phyloP scores from a whole-genome alignment of 2,797 vertebrate species.

The Aldrovandia affinis region DNA sequence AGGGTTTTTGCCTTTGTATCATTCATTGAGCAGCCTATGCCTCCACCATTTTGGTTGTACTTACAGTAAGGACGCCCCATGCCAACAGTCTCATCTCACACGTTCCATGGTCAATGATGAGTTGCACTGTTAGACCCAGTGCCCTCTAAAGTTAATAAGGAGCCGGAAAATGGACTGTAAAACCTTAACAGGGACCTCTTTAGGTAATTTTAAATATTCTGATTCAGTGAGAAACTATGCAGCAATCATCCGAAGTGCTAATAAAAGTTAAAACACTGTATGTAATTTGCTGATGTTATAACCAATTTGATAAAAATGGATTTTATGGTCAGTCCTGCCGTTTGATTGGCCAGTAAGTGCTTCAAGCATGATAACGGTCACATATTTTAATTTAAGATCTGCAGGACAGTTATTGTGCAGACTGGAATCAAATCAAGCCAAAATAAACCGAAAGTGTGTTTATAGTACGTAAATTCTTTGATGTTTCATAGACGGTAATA shows the following conservation, averaged over 20 bases:
- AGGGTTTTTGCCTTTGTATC: background rate
- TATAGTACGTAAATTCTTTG: background rate
- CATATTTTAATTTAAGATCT: background rate
- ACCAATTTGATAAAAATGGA: slow-evolving; percentile 39
- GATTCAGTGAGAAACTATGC: slow-evolving; percentile 45
- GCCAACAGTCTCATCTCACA: background rate
- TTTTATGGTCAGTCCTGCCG: slow-evolving; percentile 38
- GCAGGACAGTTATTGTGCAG: background rate
- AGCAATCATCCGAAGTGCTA: slow-evolving; percentile 56
- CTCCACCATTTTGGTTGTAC: background rate
- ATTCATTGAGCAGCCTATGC: background rate
- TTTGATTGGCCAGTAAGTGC: slow-evolving; percentile 34
- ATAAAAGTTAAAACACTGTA: slow-evolving; percentile 40
- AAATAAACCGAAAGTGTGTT: background rate
- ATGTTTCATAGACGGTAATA: background rate
- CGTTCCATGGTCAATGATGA: background rate
- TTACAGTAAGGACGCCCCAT: background rate
- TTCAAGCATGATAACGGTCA: slow-evolving; percentile 4
- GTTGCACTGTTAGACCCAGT: slow-evolving; percentile 45
- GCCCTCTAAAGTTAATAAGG: slow-evolving; percentile 67
- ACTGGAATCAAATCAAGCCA: background rate
- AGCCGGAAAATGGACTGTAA: slow-evolving; percentile 64
- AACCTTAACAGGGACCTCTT: slow-evolving; percentile 61
- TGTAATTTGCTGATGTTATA: slow-evolving; percentile 36
- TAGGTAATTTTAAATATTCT: slow-evolving; percentile 61